Percentiles rank a stretch among this genome's conserved stretches.
These are phyloP conservation scores for Clarias batrachus DNA, from an alignment of 2,113 vertebrate species.

Conservation along the genomic window DNA sequence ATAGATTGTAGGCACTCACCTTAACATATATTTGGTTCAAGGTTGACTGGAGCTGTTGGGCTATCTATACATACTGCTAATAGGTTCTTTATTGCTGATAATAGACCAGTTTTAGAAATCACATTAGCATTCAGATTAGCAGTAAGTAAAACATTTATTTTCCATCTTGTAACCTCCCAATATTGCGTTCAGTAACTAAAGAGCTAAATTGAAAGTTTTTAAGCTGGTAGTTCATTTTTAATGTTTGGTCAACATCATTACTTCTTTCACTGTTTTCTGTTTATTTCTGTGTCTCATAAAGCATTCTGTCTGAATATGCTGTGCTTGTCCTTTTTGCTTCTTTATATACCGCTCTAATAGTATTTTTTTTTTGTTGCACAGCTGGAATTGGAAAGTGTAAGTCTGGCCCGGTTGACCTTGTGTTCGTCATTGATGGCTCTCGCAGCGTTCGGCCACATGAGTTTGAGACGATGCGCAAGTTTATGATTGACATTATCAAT, in stretches of 20 bases:
- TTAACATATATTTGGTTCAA: background rate
- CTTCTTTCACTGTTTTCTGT: background rate
- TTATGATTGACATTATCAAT: conserved; percentile 89
- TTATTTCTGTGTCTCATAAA: background rate
- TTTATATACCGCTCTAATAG: background rate
- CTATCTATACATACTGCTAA: background rate
- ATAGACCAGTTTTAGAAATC: background rate
- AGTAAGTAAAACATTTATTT: background rate
- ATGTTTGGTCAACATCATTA: background rate
- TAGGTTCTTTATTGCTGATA: background rate
- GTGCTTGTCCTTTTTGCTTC: background rate
- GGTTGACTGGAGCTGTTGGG: background rate
- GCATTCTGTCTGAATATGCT: conserved; percentile 1
- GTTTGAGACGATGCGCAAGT: conserved; percentile 93
- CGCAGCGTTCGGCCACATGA: conserved; percentile 92
- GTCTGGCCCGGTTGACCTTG: conserved; percentile 86
- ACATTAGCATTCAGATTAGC: background rate
- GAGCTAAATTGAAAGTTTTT: background rate
- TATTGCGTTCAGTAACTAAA: background rate
- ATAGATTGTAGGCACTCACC: background rate
- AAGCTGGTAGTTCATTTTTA: background rate
- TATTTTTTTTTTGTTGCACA: conserved; percentile 35
- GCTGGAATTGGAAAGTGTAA: conserved; percentile 79
- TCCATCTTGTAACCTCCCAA: background rate
- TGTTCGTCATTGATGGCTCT: conserved; percentile 96